Evolutionary conservation across 2,888 invertebrate genomes (phyloP), one percentile per base, ranked within the genome.

Genomic region (Actias luna): DNA sequence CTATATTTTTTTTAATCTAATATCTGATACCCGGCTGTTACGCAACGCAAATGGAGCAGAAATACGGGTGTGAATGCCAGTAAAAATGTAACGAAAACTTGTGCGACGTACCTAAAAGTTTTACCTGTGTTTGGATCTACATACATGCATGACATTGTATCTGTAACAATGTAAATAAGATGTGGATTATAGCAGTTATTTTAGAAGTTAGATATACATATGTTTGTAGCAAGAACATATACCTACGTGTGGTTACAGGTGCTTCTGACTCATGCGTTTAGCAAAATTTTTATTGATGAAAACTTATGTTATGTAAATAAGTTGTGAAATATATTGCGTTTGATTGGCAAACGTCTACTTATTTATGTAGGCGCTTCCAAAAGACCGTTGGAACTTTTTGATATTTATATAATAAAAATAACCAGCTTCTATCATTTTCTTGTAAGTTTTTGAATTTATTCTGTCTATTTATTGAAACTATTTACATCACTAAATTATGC

Each of bases 11-110:
- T 58, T n/a, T 2, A 35, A 60, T 42, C 33, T 58, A 33, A 33
- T 31, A 58, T 58, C 58, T 39, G 5, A 62, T 58, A 46, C 35
- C 33, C 27, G 29, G 36, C 36, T 36, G 59, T 59, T 63, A 59
- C 59, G 67, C 67, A 60, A 72, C 69, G 67, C 69, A 70, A 75
- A 72, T 71, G 72, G 69, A 64, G 67, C 67, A 70, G 65, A 72
- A 75, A 72, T 67, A 67, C 65, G 67, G 68, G 66, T 67, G 68
- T 65, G 69, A 67, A 68, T 67, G 68, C 68, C 68, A 68, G 69
- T 70, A 65, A 75, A 50, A 55, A 61, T 63, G 59, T 65, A 60
- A 64, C 59, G 68, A 63, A 66, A 18, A 61, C 36, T 67, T 65
- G 62, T 63, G 39, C 35, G 29, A 39, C 55, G 35, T 27, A 14